Evolutionary conservation across 2,797 vertebrate species (phyloP), one percentile per base, ranked within the genome.

Genomic region (Gallinago stenura): DNA sequence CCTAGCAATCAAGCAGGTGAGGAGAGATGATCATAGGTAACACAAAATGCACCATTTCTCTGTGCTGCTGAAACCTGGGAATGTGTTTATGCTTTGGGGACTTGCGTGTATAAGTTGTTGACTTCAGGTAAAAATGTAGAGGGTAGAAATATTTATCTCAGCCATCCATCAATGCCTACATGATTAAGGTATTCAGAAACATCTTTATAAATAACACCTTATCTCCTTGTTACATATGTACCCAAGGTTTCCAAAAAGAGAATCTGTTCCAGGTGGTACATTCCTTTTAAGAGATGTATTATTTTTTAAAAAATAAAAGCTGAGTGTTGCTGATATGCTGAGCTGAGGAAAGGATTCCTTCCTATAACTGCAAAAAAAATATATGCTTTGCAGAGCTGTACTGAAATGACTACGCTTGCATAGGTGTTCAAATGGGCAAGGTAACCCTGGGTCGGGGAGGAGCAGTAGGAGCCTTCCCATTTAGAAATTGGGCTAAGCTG

Each of bases 111-210:
- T 60, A 60, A 72, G 17, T 17, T 72, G 25, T 66, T 73, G 53
- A 56, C 26, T 85, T 78, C 39, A 60, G 16, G 28, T 83, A 39
- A 81, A 93, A 71, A 50, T 22, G 7, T n/a, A 64, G 43, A 78
- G 10, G 24, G 35, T 21, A 58, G 54, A 85, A 83, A 71, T 94
- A 66, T 72, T 89, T 93, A 37, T 71, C 61, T 88, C 50, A 66
- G 31, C 35, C 70, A 81, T 93, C 75, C 79, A 64, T 95, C 92
- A 97, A 86, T 95, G 68, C 11, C 21, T 53, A 22, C 89, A 97
- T 97, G 89, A 94, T 96, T 91, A 92, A 94, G 57, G 61, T 95
- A 84, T 89, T 97, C 71, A 95, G 88, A 91, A 90, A 10, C 30
- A 45, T 30, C 65, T 83, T 88, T 70, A 66, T 61, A 84, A 93